Base-by-base conservation (phyloP, 2,113 vertebrate species). In the Oreochromis spilurus region DNA sequence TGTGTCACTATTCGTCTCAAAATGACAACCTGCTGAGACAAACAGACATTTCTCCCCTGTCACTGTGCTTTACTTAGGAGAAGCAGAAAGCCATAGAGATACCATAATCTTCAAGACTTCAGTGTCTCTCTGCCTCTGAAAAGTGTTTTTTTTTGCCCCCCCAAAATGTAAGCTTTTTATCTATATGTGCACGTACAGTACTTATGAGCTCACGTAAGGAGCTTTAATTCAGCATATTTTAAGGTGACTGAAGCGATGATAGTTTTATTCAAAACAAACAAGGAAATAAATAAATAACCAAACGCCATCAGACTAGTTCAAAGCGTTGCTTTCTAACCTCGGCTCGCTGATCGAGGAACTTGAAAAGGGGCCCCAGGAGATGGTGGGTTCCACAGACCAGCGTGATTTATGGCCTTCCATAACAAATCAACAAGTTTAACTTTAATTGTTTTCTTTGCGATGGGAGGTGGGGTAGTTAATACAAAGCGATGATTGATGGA, bases 401-500 rank as follows among this genome's bases (percentile, higher is more conserved):
- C 6, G 82, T 96, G 95, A 97, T 96, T 96, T 95, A 96, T 97
- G 91, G 87, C 87, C 91, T 50, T 84, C 93, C 88, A 93, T 92
- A 95, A 93, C 92, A 95, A 96, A 96, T 96, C 96, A 96, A 96
- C 96, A 96, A 96, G 95, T 95, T 96, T 94, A 96, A 96, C 92
- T 95, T 96, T 96, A 96, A 96, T 96, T 95, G 95, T 97, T 96
- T 96, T 96, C 92, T 95, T 96, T 96, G 94, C 84, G 84, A 95
- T 91, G 91, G 94, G 93, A 91, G 93, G 94, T 86, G 93, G 90
- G 93, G 91, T 93, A 95, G 95, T 96, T 97, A 95, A 96, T 96
- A 95, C 86, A 67, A 79, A 87, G 88, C 50, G 48, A 86, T 97
- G 96, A 96, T 96, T 95, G 95, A 96, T 96, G 94, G 94, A 83